Evolutionary conservation across 2,113 vertebrate species (phyloP).

Genomic region (Strix uralensis): DNA sequence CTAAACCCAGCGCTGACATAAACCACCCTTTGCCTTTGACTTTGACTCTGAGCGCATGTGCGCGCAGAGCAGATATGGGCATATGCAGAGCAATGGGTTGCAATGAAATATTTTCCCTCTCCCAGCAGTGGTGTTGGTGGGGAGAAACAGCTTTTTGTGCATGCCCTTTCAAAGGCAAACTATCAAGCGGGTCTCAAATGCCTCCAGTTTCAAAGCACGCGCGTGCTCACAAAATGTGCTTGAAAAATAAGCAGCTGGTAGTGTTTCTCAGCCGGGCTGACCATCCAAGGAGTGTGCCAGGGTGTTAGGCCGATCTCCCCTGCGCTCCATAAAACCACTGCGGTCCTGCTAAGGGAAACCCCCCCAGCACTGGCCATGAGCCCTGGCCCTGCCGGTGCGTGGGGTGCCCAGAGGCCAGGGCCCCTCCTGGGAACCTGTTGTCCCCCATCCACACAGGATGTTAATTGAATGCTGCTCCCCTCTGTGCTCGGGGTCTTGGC

Average conservation of each 20-base stretch:
- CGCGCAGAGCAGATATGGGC: neutral
- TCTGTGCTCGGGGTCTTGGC: neutral
- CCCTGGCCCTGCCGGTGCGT: too few species aligned
- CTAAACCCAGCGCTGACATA: slow-evolving; percentile 63
- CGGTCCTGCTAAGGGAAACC: neutral
- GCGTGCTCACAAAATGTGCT: rapidly evolving
- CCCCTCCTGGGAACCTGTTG: neutral
- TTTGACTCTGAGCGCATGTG: slow-evolving; percentile 63
- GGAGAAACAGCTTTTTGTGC: neutral
- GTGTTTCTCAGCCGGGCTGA: neutral
- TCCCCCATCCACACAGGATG: rapidly evolving
- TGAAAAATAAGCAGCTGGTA: neutral
- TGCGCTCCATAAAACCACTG: neutral
- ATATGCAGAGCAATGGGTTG: neutral
- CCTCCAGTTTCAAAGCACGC: neutral
- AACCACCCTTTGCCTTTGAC: slow-evolving; percentile 75
- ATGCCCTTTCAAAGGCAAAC: neutral
- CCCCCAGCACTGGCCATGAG: neutral
- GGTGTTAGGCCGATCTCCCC: neutral
- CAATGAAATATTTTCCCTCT: neutral
- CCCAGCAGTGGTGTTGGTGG: neutral
- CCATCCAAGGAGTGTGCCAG: rapidly evolving
- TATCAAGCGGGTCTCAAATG: neutral
- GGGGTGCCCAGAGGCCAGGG: neutral
- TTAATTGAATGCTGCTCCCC: neutral